These are phyloP conservation scores for Aleiodes testaceus DNA, from an alignment of 2,888 invertebrate genomes.

Conservation along the genomic window DNA sequence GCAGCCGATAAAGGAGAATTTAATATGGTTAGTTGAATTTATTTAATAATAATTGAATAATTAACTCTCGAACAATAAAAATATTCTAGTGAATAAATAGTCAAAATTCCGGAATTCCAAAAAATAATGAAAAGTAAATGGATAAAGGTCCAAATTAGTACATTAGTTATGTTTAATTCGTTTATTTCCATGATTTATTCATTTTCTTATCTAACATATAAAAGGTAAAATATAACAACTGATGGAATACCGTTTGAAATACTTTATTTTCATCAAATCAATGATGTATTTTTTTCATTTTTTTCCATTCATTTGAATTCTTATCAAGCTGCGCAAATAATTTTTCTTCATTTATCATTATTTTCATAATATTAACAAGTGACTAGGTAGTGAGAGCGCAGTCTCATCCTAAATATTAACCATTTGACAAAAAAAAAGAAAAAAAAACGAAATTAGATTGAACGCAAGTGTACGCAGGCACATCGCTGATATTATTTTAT, in stretches of 20 bases:
- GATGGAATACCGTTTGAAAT: conserved; percentile 38
- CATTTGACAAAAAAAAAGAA: conserved; percentile 44
- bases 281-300: conserved; percentile 11
- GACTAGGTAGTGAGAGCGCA: conserved; percentile 71
- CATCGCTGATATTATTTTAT: conserved; percentile 57
- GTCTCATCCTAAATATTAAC: conserved; percentile 61
- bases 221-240: conserved; percentile 14
- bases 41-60: too few relatives aligned
- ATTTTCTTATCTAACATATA: background rate
- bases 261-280: conserved; percentile 41
- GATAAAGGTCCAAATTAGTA: too few relatives aligned
- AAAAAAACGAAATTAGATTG: conserved; percentile 46
- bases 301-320: conserved; percentile 46
- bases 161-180: too few relatives aligned
- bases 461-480: conserved; percentile 64
- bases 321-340: conserved; percentile 64
- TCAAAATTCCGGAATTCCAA: too few relatives aligned
- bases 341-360: conserved; percentile 56
- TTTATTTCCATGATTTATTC: too few relatives aligned
- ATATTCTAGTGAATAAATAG: too few relatives aligned
- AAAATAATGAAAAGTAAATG: too few relatives aligned
- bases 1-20: too few relatives aligned
- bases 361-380: conserved; percentile 65
- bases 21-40: too few relatives aligned
- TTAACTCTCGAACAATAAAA: too few relatives aligned